Conservation (phyloP, 2,888 invertebrate genomes). For the Lasioglossum leucozonium region DNA sequence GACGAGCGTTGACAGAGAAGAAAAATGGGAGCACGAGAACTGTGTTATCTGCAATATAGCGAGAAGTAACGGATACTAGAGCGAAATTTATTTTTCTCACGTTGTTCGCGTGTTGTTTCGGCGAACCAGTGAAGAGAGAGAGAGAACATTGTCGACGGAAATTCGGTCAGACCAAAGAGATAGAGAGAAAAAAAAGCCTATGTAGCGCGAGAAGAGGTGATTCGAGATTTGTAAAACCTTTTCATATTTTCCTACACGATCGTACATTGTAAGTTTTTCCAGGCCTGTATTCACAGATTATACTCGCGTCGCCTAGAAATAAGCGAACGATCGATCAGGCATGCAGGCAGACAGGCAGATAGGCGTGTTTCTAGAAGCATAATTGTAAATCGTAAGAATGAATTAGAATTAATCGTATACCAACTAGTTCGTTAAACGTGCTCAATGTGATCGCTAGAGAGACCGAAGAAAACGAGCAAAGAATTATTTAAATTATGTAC, state of each 20-base stretch:
- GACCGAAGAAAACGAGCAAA: not conserved
- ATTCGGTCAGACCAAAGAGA: slow-evolving; percentile 72
- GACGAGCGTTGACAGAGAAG: not conserved
- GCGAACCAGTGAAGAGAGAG: slow-evolving; percentile 18
- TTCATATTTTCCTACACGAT: slow-evolving; percentile 72
- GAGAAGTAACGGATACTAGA: slow-evolving; percentile 42
- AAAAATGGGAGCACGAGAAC: slow-evolving; percentile 47
- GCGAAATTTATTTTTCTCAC: slow-evolving; percentile 58
- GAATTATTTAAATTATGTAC: slow-evolving; percentile 40
- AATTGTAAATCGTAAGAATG: slow-evolving; percentile 31
- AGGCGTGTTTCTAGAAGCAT: slow-evolving; percentile 16
- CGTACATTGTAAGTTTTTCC: slow-evolving; percentile 49
- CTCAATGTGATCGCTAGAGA: slow-evolving; percentile 31
- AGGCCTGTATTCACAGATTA: slow-evolving; percentile 61
- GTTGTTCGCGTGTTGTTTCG: slow-evolving; percentile 33
- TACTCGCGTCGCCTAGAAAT: slow-evolving; percentile 28
- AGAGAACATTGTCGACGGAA: slow-evolving; percentile 41
- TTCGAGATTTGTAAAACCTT: slow-evolving; percentile 60
- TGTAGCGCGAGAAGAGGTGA: slow-evolving; percentile 50
- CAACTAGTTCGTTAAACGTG: slow-evolving; percentile 36
- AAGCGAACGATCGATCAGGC: not conserved
- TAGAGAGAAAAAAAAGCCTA: slow-evolving; percentile 39
- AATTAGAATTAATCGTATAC: slow-evolving; percentile 38
- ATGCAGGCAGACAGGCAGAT: not conserved
- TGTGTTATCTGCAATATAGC: slow-evolving; percentile 46